phyloP scores from a whole-genome alignment of 2,888 invertebrate species.

The Byasa hedistus region DNA sequence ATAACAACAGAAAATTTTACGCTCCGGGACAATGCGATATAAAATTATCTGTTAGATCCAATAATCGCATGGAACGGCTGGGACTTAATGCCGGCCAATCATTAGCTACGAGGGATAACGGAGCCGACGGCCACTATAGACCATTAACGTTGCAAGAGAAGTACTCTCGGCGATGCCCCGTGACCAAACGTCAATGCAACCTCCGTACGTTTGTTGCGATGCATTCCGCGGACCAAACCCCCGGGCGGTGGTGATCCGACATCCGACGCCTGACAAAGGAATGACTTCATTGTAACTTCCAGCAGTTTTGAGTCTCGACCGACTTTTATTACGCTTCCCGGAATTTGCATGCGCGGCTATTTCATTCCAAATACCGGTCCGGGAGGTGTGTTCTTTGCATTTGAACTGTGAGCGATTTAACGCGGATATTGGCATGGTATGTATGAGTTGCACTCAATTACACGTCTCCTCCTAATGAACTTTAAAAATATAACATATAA shows the following conservation, averaged over 20 bases:
- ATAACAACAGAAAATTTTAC: slow-evolving; percentile 79
- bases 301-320: slow-evolving; percentile 44
- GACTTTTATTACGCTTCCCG: slow-evolving; percentile 58
- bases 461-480: background rate
- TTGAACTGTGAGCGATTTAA: slow-evolving; percentile 10
- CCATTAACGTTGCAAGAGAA: slow-evolving; percentile 55
- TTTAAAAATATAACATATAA: background rate
- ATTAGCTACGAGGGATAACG: slow-evolving; percentile 80
- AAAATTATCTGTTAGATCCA: slow-evolving; percentile 81
- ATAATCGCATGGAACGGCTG: slow-evolving; percentile 78
- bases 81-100: slow-evolving; percentile 79
- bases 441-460: background rate
- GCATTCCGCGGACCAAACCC: slow-evolving; percentile 57
- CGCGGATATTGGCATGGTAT: slow-evolving; percentile 9
- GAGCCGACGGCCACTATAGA: slow-evolving; percentile 68
- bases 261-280: slow-evolving; percentile 61
- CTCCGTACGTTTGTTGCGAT: slow-evolving; percentile 41
- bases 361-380: slow-evolving; percentile 41
- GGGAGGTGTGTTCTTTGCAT: slow-evolving; percentile 12
- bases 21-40: slow-evolving; percentile 80
- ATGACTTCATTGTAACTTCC: slow-evolving; percentile 72
- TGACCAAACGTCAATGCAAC: slow-evolving; percentile 79
- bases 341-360: slow-evolving; percentile 41
- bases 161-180: slow-evolving; percentile 61
- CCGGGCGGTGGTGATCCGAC: slow-evolving; percentile 51